Conservation (phyloP, 2,113 vertebrate species). For the Coryphaenoides rupestris region DNA sequence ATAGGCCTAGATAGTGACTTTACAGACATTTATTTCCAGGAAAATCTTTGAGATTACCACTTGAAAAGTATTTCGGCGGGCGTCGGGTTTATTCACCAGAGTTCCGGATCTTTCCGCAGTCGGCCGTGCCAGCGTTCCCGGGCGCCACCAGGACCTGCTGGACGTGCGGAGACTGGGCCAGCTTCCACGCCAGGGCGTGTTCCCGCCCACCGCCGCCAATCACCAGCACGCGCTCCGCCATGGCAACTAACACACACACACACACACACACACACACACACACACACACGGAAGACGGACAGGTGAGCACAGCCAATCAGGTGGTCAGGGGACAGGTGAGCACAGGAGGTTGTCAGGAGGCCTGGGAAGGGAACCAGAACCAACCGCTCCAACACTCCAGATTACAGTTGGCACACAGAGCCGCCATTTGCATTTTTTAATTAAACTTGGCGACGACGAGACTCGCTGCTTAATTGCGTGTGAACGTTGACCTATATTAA, state of each 20-base stretch:
- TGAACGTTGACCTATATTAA: slow-evolving; percentile 54
- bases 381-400: too few relatives aligned
- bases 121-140: slow-evolving; percentile 83
- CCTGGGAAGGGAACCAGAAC: too few relatives aligned
- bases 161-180: slow-evolving; percentile 81
- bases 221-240: slow-evolving; percentile 86
- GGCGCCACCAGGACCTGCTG: slow-evolving; percentile 83
- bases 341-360: too few relatives aligned
- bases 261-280: not conserved
- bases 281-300: not conserved
- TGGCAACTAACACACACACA: slow-evolving; percentile 51
- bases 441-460: not conserved
- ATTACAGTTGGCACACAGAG: too few relatives aligned
- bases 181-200: slow-evolving; percentile 86
- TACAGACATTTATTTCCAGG: too few relatives aligned
- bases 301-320: too few relatives aligned
- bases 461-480: slow-evolving; percentile 44
- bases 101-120: slow-evolving; percentile 80
- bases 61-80: not conserved
- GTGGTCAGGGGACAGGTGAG: too few relatives aligned
- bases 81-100: slow-evolving; percentile 64
- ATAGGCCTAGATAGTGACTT: not conserved
- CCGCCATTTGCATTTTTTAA: slow-evolving; percentile 2
- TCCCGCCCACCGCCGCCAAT: slow-evolving; percentile 87
- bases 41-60: too few relatives aligned